Evolutionary conservation across 2,113 vertebrate species (phyloP).

Genomic region (Hippocampus barbouri): DNA sequence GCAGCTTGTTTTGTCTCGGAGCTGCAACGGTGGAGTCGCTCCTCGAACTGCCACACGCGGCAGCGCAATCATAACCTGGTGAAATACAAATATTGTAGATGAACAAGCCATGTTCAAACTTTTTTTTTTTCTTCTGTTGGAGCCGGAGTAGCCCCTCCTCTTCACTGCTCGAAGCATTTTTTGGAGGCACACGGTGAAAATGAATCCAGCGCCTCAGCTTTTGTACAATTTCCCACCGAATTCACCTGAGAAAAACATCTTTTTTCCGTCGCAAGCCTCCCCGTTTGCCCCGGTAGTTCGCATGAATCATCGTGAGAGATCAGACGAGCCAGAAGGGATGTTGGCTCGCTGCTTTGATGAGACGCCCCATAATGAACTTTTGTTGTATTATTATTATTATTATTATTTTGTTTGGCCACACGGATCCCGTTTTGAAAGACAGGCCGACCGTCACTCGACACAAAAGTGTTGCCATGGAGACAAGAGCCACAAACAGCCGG

Average conservation of each 20-base stretch:
- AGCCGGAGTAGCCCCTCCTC: too few relatives aligned
- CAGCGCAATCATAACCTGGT: too few relatives aligned
- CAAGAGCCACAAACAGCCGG: constrained; percentile 24
- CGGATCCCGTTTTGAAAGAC: constrained; percentile 29
- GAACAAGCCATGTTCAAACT: too few relatives aligned
- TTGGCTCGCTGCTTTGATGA: constrained; percentile 10
- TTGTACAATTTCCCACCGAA: not conserved
- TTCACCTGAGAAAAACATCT: not conserved
- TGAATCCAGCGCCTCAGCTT: not conserved
- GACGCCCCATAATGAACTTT: constrained; percentile 24
- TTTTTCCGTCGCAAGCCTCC: not conserved
- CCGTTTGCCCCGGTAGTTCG: not conserved
- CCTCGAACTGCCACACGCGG: too few relatives aligned
- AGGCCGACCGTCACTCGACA: constrained; percentile 35
- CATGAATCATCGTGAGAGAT: not conserved
- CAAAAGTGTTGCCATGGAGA: constrained; percentile 60
- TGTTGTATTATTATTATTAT: constrained; percentile 24
- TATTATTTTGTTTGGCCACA: constrained; percentile 10
- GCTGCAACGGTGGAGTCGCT: too few relatives aligned
- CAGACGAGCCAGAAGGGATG: constrained; percentile 10
- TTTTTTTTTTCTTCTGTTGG: too few relatives aligned
- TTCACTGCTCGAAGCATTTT: not conserved
- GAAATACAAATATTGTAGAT: too few relatives aligned
- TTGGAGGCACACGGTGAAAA: not conserved
- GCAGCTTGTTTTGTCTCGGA: too few relatives aligned